These are phyloP conservation scores for Rotaria magnacalcarata DNA, from an alignment of 2,888 invertebrate species.

Conservation along the genomic window DNA sequence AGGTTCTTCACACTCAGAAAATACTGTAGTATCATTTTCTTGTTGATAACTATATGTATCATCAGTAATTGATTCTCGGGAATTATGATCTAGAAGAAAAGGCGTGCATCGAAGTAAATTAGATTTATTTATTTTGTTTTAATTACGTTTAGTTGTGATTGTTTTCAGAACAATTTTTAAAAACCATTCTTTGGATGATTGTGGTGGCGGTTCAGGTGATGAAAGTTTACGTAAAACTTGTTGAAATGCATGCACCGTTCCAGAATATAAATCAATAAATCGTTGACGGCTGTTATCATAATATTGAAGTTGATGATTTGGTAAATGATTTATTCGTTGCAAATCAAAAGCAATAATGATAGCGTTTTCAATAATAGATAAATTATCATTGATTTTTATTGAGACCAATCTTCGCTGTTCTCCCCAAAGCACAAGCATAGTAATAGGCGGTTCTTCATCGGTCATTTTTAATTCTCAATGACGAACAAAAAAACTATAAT, in stretches of 20 bases:
- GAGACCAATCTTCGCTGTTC: background rate
- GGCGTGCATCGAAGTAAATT: background rate
- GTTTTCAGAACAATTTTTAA: background rate
- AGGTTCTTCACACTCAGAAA: background rate
- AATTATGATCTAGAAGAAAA: background rate
- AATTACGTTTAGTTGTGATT: background rate
- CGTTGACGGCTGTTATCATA: background rate
- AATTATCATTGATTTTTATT: background rate
- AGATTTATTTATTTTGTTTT: background rate
- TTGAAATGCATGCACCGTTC: background rate
- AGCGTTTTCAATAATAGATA: background rate
- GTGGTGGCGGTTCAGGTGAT: background rate
- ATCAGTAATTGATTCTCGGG: background rate
- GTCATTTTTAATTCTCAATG: too few species aligned
- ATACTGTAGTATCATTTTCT: background rate
- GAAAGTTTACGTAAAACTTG: background rate
- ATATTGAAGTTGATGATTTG: background rate
- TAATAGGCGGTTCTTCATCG: too few species aligned
- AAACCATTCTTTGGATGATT: background rate
- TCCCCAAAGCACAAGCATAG: background rate
- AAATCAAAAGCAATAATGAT: background rate
- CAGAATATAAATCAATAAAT: background rate
- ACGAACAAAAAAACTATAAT: too few species aligned
- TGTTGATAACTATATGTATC: constrained; percentile 15
- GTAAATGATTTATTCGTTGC: background rate